Evolutionary conservation across 2,888 invertebrate genomes (phyloP).

Genomic region (Drosophila leonis): DNA sequence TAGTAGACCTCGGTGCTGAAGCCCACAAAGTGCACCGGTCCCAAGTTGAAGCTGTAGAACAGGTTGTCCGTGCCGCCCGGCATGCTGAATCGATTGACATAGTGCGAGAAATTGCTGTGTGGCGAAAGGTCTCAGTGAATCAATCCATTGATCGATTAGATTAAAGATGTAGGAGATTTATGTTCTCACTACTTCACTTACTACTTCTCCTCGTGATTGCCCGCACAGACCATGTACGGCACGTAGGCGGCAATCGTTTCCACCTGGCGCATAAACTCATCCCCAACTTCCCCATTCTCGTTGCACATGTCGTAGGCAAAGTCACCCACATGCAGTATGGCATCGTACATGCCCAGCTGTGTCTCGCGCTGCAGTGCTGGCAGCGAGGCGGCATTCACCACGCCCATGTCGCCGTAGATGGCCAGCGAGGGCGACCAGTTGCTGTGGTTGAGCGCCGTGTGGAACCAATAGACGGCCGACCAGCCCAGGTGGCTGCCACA

Average conservation of each 20-base stretch:
- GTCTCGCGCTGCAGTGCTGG: constrained; percentile 93
- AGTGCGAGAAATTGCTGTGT: constrained; percentile 97
- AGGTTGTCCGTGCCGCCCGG: constrained; percentile 90
- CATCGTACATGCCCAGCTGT: constrained; percentile 92
- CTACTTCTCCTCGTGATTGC: constrained; percentile 95
- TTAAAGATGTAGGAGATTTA: neutral
- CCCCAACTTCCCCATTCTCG: constrained; percentile 93
- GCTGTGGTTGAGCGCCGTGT: constrained; percentile 88
- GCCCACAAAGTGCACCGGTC: constrained; percentile 95
- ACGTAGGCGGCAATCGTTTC: constrained; percentile 95
- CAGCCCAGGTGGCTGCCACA: constrained; percentile 93
- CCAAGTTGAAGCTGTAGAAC: constrained; percentile 95
- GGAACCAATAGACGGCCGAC: constrained; percentile 93
- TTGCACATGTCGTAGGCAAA: constrained; percentile 97
- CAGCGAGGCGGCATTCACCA: constrained; percentile 94
- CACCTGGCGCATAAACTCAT: constrained; percentile 96
- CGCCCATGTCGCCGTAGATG: constrained; percentile 97
- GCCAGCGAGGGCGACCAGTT: constrained; percentile 93
- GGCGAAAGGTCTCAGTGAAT: neutral
- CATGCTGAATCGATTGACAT: constrained; percentile 96
- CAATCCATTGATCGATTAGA: neutral
- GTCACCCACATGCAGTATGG: constrained; percentile 96
- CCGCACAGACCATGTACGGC: constrained; percentile 97
- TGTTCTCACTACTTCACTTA: constrained; percentile 85
- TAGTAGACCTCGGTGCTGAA: constrained; percentile 98